phyloP scores from a whole-genome alignment of 2,888 invertebrate species.

The Drosophila affinis region DNA sequence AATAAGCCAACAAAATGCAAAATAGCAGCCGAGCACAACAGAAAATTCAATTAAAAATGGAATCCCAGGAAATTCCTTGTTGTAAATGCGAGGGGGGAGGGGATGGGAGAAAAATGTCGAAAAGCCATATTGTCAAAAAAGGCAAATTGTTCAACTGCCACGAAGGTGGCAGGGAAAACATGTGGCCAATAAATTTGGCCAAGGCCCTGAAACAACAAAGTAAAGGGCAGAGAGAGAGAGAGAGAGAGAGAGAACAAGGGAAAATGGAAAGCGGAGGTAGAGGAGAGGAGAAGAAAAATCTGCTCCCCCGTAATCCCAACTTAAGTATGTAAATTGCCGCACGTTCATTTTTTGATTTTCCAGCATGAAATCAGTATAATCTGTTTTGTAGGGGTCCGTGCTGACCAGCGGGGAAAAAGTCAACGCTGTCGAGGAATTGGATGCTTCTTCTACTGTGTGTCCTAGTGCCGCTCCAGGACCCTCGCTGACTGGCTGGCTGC shows the following conservation, averaged over 20 bases:
- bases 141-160: conserved; percentile 73
- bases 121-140: conserved; percentile 59
- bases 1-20: conserved; percentile 45
- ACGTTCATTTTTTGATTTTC: conserved; percentile 81
- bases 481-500: conserved; percentile 3
- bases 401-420: conserved; percentile 68
- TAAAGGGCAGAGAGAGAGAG: not conserved
- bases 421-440: conserved; percentile 47
- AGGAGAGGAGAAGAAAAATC: conserved; percentile 15
- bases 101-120: conserved; percentile 38
- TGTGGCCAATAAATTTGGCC: conserved; percentile 73
- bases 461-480: conserved; percentile 22
- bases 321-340: conserved; percentile 80
- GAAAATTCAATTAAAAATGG: conserved; percentile 74
- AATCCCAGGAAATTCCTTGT: conserved; percentile 77
- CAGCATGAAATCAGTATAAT: conserved; percentile 79
- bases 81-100: conserved; percentile 31
- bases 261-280: conserved; percentile 3
- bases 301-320: conserved; percentile 52
- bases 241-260: conserved; percentile 4
- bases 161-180: conserved; percentile 74
- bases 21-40: conserved; percentile 41
- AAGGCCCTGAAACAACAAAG: conserved; percentile 28
- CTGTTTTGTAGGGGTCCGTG: conserved; percentile 62
- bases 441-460: conserved; percentile 16